Conservation (phyloP, 2,797 vertebrate species). For the Muscicapa comitata region DNA sequence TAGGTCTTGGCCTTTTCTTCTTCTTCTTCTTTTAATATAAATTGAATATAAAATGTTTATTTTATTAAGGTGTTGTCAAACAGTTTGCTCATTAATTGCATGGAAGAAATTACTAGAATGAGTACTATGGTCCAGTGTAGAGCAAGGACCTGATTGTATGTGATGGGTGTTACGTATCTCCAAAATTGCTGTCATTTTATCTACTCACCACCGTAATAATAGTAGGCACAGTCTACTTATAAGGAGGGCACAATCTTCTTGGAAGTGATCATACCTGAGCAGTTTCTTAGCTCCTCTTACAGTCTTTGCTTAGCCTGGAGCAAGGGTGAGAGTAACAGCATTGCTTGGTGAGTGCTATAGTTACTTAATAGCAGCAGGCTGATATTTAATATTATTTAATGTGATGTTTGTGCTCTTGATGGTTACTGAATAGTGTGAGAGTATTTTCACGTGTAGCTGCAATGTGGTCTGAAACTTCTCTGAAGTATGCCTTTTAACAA, state of each 20-base stretch:
- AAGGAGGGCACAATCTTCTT: not conserved
- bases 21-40: too few species aligned
- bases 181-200: not conserved
- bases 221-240: not conserved
- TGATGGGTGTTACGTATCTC: not conserved
- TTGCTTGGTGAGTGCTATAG: not conserved
- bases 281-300: not conserved
- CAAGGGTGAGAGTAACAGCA: not conserved
- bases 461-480: not conserved
- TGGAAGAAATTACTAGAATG: not conserved
- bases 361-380: not conserved
- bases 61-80: not conserved
- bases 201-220: not conserved
- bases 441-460: not conserved
- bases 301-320: not conserved
- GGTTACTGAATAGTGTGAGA: not conserved
- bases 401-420: not conserved
- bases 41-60: too few species aligned
- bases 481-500: not conserved
- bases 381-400: not conserved
- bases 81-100: not conserved
- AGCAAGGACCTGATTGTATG: fast-evolving
- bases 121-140: not conserved
- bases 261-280: not conserved
- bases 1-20: too few species aligned